phyloP scores from a whole-genome alignment of 2,888 invertebrate genomes.

The Sialis lutaria region DNA sequence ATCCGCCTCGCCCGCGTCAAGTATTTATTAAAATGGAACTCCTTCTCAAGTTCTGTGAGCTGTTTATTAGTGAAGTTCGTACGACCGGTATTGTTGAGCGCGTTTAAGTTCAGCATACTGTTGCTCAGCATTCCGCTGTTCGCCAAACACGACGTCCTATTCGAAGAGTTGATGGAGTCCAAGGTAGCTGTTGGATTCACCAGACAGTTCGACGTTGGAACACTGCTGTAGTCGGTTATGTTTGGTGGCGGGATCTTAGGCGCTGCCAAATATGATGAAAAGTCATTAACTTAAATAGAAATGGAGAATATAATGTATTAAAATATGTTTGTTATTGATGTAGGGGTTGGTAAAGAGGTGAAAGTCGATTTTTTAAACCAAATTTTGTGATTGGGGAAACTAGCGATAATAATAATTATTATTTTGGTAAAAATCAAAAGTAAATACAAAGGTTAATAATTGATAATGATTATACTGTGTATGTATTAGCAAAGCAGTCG shows the following conservation, averaged over 20 bases:
- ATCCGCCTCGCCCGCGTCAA: slow-evolving; percentile 90
- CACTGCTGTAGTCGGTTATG: slow-evolving; percentile 18
- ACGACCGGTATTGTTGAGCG: slow-evolving; percentile 70
- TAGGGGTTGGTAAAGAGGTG: too few relatives aligned
- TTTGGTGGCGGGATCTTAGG: slow-evolving; percentile 39
- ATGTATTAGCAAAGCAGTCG: too few relatives aligned
- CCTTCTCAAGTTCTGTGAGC: slow-evolving; percentile 95
- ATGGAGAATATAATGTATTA: too few relatives aligned
- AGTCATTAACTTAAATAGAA: not conserved
- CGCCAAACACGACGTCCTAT: slow-evolving; percentile 22
- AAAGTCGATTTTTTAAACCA: too few relatives aligned
- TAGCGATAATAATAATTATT: too few relatives aligned
- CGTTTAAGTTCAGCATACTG: slow-evolving; percentile 23
- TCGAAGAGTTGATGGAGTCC: slow-evolving; percentile 32
- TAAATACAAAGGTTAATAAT: too few relatives aligned
- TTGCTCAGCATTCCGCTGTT: slow-evolving; percentile 27
- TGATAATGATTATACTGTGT: too few relatives aligned
- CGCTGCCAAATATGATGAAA: slow-evolving; percentile 30
- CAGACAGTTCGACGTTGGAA: slow-evolving; percentile 26
- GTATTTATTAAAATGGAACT: slow-evolving; percentile 99
- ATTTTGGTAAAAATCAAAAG: too few relatives aligned
- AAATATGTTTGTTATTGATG: too few relatives aligned
- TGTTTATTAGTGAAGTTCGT: slow-evolving; percentile 99
- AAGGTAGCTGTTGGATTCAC: slow-evolving; percentile 30
- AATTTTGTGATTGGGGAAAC: too few relatives aligned